Conservation (phyloP, 30 jellyfish, hydroid and myxozoan species). For the Rhopilema esculentum region DNA sequence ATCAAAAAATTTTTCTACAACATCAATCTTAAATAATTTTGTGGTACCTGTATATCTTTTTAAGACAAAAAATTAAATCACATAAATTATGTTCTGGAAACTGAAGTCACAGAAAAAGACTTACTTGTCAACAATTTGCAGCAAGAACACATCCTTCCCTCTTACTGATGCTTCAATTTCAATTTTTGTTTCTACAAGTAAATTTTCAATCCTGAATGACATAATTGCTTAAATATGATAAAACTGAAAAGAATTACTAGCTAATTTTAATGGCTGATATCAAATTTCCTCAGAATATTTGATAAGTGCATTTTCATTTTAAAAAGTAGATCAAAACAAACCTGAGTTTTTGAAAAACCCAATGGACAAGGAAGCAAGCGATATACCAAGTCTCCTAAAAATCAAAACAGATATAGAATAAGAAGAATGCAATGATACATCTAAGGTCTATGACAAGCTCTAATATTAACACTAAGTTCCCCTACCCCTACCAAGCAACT, state of each 20-base stretch:
- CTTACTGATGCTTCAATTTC: slow-evolving; percentile 97
- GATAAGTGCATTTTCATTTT: too few relatives aligned
- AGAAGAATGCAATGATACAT: neutral
- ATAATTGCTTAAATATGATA: neutral
- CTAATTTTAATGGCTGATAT: too few relatives aligned
- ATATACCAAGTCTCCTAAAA: slow-evolving; percentile 83
- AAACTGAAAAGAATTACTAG: neutral
- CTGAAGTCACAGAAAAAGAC: too few relatives aligned
- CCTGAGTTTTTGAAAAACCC: slow-evolving; percentile 89
- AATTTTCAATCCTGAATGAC: neutral
- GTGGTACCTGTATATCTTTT: too few relatives aligned
- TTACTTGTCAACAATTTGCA: slow-evolving; percentile 94
- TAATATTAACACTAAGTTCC: neutral
- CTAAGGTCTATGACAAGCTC: neutral
- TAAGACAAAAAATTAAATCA: too few relatives aligned
- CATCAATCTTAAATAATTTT: too few relatives aligned
- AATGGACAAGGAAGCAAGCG: slow-evolving; percentile 75
- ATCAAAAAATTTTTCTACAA: too few relatives aligned
- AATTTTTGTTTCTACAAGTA: slow-evolving; percentile 82
- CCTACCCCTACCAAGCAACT: too few relatives aligned
- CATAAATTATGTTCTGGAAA: neutral
- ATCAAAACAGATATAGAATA: neutral
- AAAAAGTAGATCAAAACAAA: neutral
- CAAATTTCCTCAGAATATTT: too few relatives aligned
- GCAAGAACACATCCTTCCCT: slow-evolving; percentile 89